Evolutionary conservation across 2,888 invertebrate species (phyloP), one percentile per base, ranked within the genome.

Genomic region (Drosophila acutilabella): DNA sequence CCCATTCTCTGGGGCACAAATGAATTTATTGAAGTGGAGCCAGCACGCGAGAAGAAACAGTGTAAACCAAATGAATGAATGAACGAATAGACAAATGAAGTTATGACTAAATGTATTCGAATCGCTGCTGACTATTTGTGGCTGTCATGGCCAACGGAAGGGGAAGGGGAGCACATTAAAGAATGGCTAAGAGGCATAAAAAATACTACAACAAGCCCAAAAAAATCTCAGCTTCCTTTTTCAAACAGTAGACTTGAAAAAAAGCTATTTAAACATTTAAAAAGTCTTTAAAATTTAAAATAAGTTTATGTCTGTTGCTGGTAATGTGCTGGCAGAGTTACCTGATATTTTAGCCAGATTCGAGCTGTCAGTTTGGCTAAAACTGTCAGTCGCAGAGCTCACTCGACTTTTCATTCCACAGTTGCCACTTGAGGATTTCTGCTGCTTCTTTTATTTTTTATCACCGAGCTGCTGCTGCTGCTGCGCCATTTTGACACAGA

Each of bases 61-160:
- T 79, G 71, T 82, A 87, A 87, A 74, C 79, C 71, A 77, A 74
- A 81, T 53, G 75, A 68, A 60, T 68, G 72, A 47, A 40, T 40
- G 48, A 58, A 47, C 14, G 52, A 51, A 59, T 60, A 50, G 40
- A 56, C 65, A 70, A 78, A 66, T 81, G 73, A 81, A 87, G 84
- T 82, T 87, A 82, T 82, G 87, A 70, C 84, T 87, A 81, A 81
- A 82, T 82, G 74, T 71, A 78, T 78, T 72, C 81, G 65, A 68
- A 50, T 13, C 16, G 33, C 45, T 14, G 14, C 13, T 47, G 2
- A 23, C 13, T 20, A 20, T 20, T 20, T 20, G 20, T 20, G 20
- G 20, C 18, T 18, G 18, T 18, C 18, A 18, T 18, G 3, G 18
- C 18, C 18, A 23, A 5, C 7, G 26, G 7, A 26, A 26, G 7